Conservation (phyloP, 1,140 invertebrate genomes). For the Calliopsis andreniformis region DNA sequence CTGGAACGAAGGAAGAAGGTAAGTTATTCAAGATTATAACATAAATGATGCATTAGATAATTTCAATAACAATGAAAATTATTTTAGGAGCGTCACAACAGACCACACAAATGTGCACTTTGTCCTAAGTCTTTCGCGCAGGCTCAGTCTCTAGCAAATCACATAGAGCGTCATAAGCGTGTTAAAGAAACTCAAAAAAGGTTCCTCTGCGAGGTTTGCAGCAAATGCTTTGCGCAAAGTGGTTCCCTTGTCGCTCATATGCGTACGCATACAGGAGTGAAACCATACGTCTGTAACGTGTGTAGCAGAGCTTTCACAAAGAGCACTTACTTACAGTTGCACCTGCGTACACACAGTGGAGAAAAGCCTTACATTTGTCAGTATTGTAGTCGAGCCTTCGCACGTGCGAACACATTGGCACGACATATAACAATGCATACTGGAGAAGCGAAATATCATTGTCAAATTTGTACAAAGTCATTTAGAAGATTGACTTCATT, state of each 20-base stretch:
- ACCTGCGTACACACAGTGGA: constrained; percentile 75
- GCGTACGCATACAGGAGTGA: constrained; percentile 76
- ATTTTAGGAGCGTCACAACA: constrained; percentile 70
- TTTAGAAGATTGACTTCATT: constrained; percentile 75
- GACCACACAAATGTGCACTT: constrained; percentile 73
- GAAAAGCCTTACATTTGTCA: constrained; percentile 84
- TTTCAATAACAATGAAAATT: constrained; percentile 1
- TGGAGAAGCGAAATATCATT: constrained; percentile 77
- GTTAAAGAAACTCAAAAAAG: constrained; percentile 75
- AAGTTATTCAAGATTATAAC: neutral
- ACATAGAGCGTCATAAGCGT: constrained; percentile 74
- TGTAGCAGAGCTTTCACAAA: constrained; percentile 80
- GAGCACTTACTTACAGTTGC: constrained; percentile 77
- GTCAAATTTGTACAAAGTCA: constrained; percentile 75
- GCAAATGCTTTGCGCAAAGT: constrained; percentile 77
- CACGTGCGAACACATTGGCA: constrained; percentile 89
- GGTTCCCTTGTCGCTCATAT: constrained; percentile 76
- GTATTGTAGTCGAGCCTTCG: constrained; percentile 86
- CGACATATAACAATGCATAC: constrained; percentile 91
- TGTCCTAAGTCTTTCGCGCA: constrained; percentile 77
- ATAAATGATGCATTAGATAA: neutral
- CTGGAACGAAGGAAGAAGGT: constrained; percentile 64
- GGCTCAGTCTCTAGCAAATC: constrained; percentile 72
- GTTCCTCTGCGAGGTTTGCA: constrained; percentile 76
- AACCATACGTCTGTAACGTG: constrained; percentile 78